Evolutionary conservation across 2,888 invertebrate genomes (phyloP).

Genomic region (Cataglyphis rosenhaueri): DNA sequence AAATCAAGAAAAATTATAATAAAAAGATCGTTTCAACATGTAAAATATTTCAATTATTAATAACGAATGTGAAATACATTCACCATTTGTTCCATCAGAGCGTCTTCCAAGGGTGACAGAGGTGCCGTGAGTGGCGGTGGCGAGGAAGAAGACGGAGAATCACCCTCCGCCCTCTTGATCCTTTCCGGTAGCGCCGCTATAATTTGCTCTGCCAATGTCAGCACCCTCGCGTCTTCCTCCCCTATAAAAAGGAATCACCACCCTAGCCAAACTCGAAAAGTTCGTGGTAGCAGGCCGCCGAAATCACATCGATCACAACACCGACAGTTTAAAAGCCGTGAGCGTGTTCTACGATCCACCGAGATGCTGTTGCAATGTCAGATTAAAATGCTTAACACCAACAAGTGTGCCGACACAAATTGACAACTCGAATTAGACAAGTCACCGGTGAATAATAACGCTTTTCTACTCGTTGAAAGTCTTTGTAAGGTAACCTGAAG

Average conservation of each 20-base stretch:
- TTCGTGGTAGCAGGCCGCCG: conserved; percentile 66
- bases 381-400: conserved; percentile 43
- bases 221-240: conserved; percentile 96
- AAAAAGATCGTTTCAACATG: background rate
- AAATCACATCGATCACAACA: conserved; percentile 79
- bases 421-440: conserved; percentile 24
- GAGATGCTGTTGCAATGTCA: conserved; percentile 29
- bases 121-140: conserved; percentile 82
- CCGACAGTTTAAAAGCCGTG: conserved; percentile 73
- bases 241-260: conserved; percentile 88
- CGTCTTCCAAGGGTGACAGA: conserved; percentile 83
- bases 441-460: background rate
- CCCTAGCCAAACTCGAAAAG: conserved; percentile 79
- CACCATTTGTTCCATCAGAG: conserved; percentile 86
- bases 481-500: background rate
- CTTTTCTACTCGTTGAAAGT: conserved; percentile 20
- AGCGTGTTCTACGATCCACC: conserved; percentile 66
- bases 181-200: conserved; percentile 99
- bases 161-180: conserved; percentile 91
- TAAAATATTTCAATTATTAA: background rate
- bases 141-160: conserved; percentile 85
- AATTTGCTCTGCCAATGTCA: conserved; percentile 98
- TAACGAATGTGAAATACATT: conserved; percentile 49
- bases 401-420: conserved; percentile 30
- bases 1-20: background rate